These are phyloP conservation scores for Bovichtus diacanthus DNA, from an alignment of 2,797 vertebrate species.

Conservation along the genomic window DNA sequence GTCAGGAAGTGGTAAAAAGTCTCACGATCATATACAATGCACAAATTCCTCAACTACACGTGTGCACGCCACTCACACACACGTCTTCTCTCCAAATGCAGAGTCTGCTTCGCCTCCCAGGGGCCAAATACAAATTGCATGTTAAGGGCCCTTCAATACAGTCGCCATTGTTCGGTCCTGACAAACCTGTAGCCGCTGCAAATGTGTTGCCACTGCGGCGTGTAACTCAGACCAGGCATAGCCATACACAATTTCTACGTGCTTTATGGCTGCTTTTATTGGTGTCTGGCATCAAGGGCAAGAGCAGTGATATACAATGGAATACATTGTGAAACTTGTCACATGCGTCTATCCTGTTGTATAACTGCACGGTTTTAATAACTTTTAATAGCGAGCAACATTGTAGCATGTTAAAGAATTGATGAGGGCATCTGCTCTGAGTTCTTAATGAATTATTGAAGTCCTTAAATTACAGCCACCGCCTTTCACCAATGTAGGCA, in stretches of 20 bases:
- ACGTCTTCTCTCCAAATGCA: slow-evolving; percentile 32
- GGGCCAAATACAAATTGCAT: slow-evolving; percentile 68
- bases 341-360: neutral
- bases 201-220: slow-evolving; percentile 44
- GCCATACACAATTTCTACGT: slow-evolving; percentile 31
- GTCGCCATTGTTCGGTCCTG: slow-evolving; percentile 67
- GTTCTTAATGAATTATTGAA: no score
- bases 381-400: neutral
- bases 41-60: slow-evolving; percentile 46
- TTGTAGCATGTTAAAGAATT: neutral
- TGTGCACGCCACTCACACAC: slow-evolving; percentile 24
- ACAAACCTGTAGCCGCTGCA: slow-evolving; percentile 55
- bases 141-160: slow-evolving; percentile 64
- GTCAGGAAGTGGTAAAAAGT: slow-evolving; percentile 69
- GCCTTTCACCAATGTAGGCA: neutral
- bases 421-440: no score
- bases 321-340: slow-evolving; percentile 21
- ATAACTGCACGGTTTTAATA: neutral
- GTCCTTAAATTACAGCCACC: neutral
- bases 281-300: slow-evolving; percentile 59
- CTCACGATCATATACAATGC: slow-evolving; percentile 48
- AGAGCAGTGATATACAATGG: slow-evolving; percentile 60
- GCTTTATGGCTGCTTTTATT: slow-evolving; percentile 67
- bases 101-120: slow-evolving; percentile 50
- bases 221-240: slow-evolving; percentile 52